Base-by-base conservation (phyloP, 2,797 vertebrate genomes). In the Pangasius mekongensis region DNA sequence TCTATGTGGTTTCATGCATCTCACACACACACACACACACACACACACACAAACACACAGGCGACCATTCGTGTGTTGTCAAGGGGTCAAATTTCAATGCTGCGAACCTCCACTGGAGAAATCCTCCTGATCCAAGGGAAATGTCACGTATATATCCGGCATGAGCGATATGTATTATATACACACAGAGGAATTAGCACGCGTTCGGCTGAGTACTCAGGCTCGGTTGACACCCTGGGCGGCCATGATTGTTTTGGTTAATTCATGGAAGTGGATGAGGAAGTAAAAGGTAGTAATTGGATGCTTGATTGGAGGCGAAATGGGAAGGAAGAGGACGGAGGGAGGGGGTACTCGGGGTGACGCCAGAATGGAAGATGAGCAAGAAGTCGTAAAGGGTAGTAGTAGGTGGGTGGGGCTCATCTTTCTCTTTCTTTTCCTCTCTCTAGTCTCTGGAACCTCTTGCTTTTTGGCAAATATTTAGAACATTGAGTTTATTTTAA, bases 381-480 rank as follows among this genome's bases (percentile, higher is more conserved):
- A 90, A 64, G 64, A 86, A 87, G 82, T 88, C 43, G 83, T 89
- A 90, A 86, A 22, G 88, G 87, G 74, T 81, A 87, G 90, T 87
- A 86, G 91, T 89, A 82, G 77, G 77, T 87, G 78, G 91, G 91
- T 92, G 93, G 94, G 94, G 94, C 94, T 94, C 86, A 16, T 27
- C 62, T 49, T 43, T 16, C 58, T 91, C 89, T 91, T 85, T 90
- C 89, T 62, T 36, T 36, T 88, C 88, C 0, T 92, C 86, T 89
- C 86, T 10, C 91, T n/a, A 8, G 2, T 87, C 4, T 74, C 24
- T 30, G 24, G 39, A 83, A 52, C 43, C 16, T 66, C 22, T 56
- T 22, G 52, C 27, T 76, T 76, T 77, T 77, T 2, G 13, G 47
- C 2, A 77, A 54, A 52, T 52, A 30, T 30, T 16, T 77, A 8